Conservation (phyloP, 1,140 invertebrate genomes). For the Tetramorium simillimum region DNA sequence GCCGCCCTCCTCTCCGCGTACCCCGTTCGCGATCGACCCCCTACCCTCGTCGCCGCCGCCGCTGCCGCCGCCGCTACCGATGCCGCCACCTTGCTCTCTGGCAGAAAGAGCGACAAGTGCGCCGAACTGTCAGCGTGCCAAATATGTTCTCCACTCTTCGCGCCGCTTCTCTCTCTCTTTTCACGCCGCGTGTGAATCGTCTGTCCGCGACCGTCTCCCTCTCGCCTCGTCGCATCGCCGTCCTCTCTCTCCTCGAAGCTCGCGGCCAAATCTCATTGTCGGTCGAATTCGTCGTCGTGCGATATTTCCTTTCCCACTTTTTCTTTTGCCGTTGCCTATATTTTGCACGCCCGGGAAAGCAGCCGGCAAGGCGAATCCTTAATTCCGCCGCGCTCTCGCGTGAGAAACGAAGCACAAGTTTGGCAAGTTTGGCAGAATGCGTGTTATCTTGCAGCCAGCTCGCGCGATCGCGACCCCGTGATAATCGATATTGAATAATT, state of each 20-base stretch:
- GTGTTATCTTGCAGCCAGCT: neutral
- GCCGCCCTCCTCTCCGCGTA: neutral
- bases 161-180: slow-evolving; percentile 57
- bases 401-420: neutral
- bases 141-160: slow-evolving; percentile 64
- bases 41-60: slow-evolving; percentile 22
- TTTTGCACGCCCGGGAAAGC: slow-evolving; percentile 1
- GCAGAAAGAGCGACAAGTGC: slow-evolving; percentile 73
- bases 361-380: neutral
- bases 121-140: slow-evolving; percentile 75
- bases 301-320: neutral
- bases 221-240: neutral
- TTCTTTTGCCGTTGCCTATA: neutral
- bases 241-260: neutral
- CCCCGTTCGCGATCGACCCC: slow-evolving; percentile 31
- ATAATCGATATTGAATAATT: slow-evolving; percentile 11
- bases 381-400: neutral
- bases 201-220: neutral
- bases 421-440: neutral
- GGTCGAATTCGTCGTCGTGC: neutral
- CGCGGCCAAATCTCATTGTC: slow-evolving; percentile 25
- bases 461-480: neutral
- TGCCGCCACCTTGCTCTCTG: slow-evolving; percentile 7
- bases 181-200: slow-evolving; percentile 11
- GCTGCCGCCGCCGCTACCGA: neutral